Evolutionary conservation across 30 jellyfish, hydroid and myxozoan species (phyloP).

Genomic region (Sanderia malayensis): DNA sequence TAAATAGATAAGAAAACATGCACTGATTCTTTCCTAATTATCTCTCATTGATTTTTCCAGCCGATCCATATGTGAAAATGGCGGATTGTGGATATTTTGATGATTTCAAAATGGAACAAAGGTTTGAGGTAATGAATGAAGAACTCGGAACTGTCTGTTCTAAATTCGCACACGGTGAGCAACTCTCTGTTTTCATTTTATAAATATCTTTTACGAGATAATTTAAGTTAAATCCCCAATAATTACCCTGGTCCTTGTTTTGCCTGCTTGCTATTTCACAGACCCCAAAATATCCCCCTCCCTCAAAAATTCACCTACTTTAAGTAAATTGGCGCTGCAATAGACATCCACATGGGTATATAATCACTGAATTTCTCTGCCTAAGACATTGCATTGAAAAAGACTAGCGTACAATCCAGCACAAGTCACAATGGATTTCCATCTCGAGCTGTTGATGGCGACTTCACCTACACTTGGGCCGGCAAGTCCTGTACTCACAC

Average conservation of each 20-base stretch:
- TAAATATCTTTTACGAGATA: no score
- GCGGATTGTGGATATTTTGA: constrained; percentile 63
- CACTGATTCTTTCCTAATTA: no score
- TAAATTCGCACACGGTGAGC: constrained; percentile 76
- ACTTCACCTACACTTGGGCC: constrained; percentile 81
- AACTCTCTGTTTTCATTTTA: no score
- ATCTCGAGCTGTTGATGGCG: constrained; percentile 94
- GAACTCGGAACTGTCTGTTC: constrained; percentile 86
- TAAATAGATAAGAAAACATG: no score
- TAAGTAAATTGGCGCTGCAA: no score
- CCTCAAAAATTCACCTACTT: no score
- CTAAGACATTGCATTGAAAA: constrained; percentile 80
- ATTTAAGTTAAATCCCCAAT: no score
- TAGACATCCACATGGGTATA: no score
- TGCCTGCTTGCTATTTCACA: no score
- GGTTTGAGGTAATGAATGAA: constrained; percentile 78
- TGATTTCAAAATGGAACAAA: constrained; percentile 65
- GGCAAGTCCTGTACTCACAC: constrained; percentile 88
- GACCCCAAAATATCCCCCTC: no score
- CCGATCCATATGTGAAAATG: constrained; percentile 59
- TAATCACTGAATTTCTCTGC: not conserved
- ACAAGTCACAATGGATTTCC: constrained; percentile 82
- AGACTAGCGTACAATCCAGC: constrained; percentile 87
- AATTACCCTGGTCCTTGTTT: no score
- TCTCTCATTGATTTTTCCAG: no score